phyloP scores from a whole-genome alignment of 2,113 vertebrate genomes.

The Chloroceryle aenea region DNA sequence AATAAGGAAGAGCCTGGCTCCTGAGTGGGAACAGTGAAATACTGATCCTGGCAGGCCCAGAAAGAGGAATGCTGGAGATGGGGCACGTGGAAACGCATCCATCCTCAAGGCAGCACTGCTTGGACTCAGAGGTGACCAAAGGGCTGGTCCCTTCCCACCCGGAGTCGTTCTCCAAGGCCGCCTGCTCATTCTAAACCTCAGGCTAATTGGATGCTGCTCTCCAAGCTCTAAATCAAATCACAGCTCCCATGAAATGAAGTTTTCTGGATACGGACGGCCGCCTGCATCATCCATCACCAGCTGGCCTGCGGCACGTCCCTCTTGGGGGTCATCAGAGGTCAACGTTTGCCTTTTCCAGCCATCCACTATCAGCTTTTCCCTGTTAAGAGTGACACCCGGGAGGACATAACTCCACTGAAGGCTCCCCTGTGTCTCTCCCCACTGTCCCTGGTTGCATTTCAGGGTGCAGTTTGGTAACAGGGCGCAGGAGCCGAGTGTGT shows the following conservation, averaged over 20 bases:
- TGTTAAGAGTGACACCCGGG: not conserved
- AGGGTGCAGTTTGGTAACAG: not conserved
- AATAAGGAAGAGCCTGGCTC: not conserved
- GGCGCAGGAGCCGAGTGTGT: not conserved
- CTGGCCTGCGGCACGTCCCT: rapidly evolving
- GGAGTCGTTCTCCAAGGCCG: not conserved
- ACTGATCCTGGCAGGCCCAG: not conserved
- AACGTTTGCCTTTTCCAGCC: not conserved
- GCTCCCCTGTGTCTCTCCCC: not conserved
- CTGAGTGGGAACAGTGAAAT: rapidly evolving
- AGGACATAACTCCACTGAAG: rapidly evolving
- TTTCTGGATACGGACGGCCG: slow-evolving; percentile 55
- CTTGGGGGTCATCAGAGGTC: not conserved
- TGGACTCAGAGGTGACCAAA: not conserved
- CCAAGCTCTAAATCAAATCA: slow-evolving; percentile 75
- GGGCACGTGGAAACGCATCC: not conserved
- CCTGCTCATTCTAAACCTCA: slow-evolving; percentile 1
- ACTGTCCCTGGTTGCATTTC: rapidly evolving
- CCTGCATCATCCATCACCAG: slow-evolving; percentile 53
- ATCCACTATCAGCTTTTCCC: not conserved
- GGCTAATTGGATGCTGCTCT: slow-evolving; percentile 69
- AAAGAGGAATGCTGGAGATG: not conserved
- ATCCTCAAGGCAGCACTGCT: rapidly evolving
- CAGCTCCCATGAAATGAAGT: slow-evolving; percentile 68
- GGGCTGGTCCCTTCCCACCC: not conserved